These are phyloP conservation scores for Callimorpha dominula DNA, from an alignment of 2,888 invertebrate genomes.

Conservation along the genomic window DNA sequence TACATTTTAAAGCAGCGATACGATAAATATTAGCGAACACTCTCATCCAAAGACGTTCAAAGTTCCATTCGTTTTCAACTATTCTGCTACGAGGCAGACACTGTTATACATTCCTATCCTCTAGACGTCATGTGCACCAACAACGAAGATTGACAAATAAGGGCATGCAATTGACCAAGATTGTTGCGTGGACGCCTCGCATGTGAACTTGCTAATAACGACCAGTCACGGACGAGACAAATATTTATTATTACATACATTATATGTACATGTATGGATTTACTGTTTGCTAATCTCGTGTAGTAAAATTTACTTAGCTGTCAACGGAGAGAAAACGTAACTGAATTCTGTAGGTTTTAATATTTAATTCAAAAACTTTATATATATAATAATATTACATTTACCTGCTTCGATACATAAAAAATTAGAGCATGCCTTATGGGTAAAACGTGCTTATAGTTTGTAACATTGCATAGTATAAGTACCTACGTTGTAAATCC, in stretches of 20 bases:
- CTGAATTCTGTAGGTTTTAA: no score
- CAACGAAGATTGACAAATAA: constrained; percentile 50
- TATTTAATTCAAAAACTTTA: no score
- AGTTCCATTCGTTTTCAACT: background rate
- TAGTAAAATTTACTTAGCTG: background rate
- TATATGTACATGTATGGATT: background rate
- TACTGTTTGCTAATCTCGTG: constrained; percentile 10
- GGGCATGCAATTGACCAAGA: constrained; percentile 39
- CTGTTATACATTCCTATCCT: constrained; percentile 7
- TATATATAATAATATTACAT: no score
- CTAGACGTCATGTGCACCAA: constrained; percentile 10
- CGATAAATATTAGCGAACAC: background rate
- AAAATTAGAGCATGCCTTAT: no score
- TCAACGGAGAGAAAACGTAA: no score
- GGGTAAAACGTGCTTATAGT: no score
- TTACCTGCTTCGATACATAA: no score
- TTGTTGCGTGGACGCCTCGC: constrained; percentile 52
- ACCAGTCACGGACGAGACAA: constrained; percentile 39
- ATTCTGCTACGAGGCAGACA: background rate
- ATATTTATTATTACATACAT: constrained; percentile 15
- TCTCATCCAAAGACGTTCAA: background rate
- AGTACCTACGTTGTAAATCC: no score
- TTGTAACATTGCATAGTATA: no score
- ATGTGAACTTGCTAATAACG: constrained; percentile 50
- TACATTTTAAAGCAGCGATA: background rate